These are phyloP conservation scores for Steatornis caripensis DNA, from an alignment of 2,113 vertebrate genomes.

Conservation along the genomic window DNA sequence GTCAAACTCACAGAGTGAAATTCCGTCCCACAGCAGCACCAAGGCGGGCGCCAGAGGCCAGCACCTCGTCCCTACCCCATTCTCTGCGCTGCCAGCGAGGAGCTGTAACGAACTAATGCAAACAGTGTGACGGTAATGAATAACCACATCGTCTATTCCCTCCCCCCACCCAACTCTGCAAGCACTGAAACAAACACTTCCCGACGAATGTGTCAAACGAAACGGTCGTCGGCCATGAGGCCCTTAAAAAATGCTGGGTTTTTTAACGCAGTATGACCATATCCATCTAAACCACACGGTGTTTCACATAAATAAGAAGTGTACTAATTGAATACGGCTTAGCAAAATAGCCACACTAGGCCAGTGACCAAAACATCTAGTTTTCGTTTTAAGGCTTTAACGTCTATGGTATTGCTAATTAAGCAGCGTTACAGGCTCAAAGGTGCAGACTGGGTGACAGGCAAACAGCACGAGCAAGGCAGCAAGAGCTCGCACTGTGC, in stretches of 20 bases:
- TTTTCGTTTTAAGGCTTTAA: neutral
- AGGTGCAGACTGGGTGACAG: neutral
- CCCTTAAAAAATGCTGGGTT: accelerated
- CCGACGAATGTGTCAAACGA: neutral
- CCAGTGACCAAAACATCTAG: neutral
- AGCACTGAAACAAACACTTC: neutral
- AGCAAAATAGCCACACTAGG: neutral
- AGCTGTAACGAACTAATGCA: neutral
- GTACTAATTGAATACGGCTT: neutral
- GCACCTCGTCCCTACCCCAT: too few relatives aligned
- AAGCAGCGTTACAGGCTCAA: neutral
- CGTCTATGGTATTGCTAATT: neutral
- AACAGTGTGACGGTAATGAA: neutral
- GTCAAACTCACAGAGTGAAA: neutral
- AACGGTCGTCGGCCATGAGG: neutral
- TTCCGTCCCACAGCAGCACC: neutral
- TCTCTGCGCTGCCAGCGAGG: neutral
- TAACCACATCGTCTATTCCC: neutral
- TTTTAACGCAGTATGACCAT: neutral
- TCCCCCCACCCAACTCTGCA: too few relatives aligned
- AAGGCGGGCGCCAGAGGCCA: neutral
- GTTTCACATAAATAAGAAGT: neutral
- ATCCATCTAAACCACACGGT: neutral
- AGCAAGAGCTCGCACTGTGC: neutral
- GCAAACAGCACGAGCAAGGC: neutral